phyloP scores from a whole-genome alignment of 1,140 invertebrate genomes.

The Drosophila orosa region DNA sequence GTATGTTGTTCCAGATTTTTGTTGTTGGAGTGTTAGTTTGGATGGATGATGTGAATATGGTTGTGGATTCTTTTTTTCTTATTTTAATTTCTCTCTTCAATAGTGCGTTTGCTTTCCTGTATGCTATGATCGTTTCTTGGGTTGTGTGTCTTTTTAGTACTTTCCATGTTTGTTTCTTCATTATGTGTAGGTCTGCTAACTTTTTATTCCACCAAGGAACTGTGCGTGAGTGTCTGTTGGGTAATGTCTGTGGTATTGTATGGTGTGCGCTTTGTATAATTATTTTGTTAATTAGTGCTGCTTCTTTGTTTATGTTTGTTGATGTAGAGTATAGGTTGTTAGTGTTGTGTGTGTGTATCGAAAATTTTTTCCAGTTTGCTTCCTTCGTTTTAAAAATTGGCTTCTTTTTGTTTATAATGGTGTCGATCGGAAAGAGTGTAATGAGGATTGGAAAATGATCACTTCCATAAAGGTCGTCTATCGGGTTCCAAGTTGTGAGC shows the following conservation, averaged over 20 bases:
- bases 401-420: neutral
- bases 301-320: neutral
- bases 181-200: neutral
- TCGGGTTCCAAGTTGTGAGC: no score
- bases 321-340: neutral
- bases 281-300: neutral
- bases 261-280: neutral
- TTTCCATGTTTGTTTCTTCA: neutral
- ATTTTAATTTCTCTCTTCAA: neutral
- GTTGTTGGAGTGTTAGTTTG: slow-evolving; percentile 4
- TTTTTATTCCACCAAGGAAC: slow-evolving; percentile 13
- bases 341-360: neutral
- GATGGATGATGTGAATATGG: slow-evolving; percentile 1
- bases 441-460: no score
- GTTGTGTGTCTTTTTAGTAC: neutral
- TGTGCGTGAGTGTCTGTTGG: neutral
- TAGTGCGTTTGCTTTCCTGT: neutral
- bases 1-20: slow-evolving; percentile 7
- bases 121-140: neutral
- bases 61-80: neutral
- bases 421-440: neutral
- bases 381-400: neutral
- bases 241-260: neutral
- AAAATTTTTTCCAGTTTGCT: neutral
- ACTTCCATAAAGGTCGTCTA: no score